Base-by-base conservation (phyloP, 2,113 vertebrate genomes). In the Crypturellus undulatus region DNA sequence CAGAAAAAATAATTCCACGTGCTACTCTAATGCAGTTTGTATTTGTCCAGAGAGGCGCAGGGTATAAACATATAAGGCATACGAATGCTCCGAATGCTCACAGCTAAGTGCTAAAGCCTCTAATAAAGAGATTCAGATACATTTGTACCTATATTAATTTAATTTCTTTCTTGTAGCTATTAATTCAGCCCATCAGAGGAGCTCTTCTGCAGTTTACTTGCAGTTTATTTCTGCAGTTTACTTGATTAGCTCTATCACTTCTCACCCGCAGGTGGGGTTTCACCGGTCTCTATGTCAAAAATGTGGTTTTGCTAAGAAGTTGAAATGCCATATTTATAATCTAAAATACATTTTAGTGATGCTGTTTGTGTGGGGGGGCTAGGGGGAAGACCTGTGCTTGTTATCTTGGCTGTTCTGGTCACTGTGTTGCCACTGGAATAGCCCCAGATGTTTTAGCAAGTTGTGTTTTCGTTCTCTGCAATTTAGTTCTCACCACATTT, bases 11-110 rank as follows among this genome's bases (percentile, higher is more conserved):
- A 6, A 36, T 79, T 78, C 65, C 25, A 22, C 54, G n/a, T 62
- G 11, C 69, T 63, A 58, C 49, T 58, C 47, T 10, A 20, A 21
- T 3, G 19, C 62, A 18, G 3, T 16, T 76, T 3, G 0, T 84
- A 28, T 76, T 93, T 88, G 34, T 69, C 69, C 62, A 17, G 54
- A 73, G 86, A 64, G 72, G 69, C 59, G 58, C 77, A 69, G 80
- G 71, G 54, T 26, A 25, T 49, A 81, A 94, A 77, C 94, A 49
- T 30, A 25, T 45, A 81, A 94, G 77, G 95, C 94, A 54, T 79
- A 79, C 83, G 93, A 95, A 93, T 93, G 93, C 90, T 92, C 93
- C 83, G 93, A 95, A 93, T 93, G 93, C 90, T 92, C 93, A 86
- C 83, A 34, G 82, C 88, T 13, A 82, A 84, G 47, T 94, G 43